Evolutionary conservation across 2,797 vertebrate genomes (phyloP).

Genomic region (Gadopsis marmoratus): DNA sequence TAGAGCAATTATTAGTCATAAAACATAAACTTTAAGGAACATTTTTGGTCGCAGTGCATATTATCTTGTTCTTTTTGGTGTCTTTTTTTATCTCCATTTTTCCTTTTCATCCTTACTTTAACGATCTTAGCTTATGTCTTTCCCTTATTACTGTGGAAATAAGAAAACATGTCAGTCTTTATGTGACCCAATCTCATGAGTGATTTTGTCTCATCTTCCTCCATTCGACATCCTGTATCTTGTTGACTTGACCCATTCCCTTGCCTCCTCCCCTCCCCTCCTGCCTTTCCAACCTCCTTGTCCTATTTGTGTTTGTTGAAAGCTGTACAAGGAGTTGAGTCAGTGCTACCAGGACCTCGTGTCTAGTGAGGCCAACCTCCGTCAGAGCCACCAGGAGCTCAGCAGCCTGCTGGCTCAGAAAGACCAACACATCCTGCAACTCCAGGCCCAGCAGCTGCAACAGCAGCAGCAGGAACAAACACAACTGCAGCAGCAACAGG

Average conservation of each 20-base stretch:
- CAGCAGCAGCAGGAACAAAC: conserved; percentile 69
- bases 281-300: conserved; percentile 4
- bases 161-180: conserved; percentile 8
- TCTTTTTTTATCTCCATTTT: neutral
- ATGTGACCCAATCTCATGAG: conserved; percentile 20
- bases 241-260: conserved; percentile 5
- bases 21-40: conserved; percentile 13
- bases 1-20: conserved; percentile 5
- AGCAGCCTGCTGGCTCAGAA: conserved; percentile 86
- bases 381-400: conserved; percentile 85
- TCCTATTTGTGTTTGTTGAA: conserved; percentile 60
- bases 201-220: conserved; percentile 28
- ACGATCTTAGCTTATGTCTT: conserved; percentile 53
- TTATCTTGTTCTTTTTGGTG: neutral
- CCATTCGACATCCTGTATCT: conserved; percentile 11
- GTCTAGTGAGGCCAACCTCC: conserved; percentile 88
- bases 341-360: conserved; percentile 89
- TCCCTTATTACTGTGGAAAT: conserved; percentile 18
- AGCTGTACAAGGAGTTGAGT: conserved; percentile 93
- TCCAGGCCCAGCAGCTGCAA: conserved; percentile 85
- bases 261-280: neutral
- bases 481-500: conserved; percentile 72
- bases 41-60: conserved; percentile 4
- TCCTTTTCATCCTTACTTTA: conserved; percentile 4
- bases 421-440: conserved; percentile 86